These are phyloP conservation scores for Rissa tridactyla DNA, from an alignment of 2,113 vertebrate genomes.

Conservation along the genomic window DNA sequence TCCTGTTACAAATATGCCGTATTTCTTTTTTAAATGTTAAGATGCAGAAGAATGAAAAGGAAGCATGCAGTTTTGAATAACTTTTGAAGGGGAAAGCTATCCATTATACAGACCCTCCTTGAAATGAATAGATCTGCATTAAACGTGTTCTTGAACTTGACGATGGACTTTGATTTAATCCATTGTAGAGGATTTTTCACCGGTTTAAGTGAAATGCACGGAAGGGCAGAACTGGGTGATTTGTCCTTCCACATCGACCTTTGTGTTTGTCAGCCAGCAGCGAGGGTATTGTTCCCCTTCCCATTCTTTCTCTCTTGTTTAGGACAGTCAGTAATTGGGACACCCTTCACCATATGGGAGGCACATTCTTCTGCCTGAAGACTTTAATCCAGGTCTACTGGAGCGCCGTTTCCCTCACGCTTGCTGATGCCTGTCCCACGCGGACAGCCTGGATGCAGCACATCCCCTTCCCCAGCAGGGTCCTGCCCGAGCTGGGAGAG, in stretches of 20 bases:
- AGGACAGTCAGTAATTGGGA: not conserved
- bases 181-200: not conserved
- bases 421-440: no score
- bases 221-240: not conserved
- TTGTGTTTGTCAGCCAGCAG: not conserved
- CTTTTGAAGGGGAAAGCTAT: conserved; percentile 42
- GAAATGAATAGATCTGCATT: conserved; percentile 41
- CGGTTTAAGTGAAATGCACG: not conserved
- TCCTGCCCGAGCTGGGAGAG: not conserved
- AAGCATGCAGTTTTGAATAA: not conserved
- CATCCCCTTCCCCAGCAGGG: not conserved
- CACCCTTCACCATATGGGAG: not conserved
- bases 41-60: not conserved
- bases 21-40: conserved; percentile 4
- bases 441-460: not conserved
- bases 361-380: not conserved
- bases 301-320: not conserved
- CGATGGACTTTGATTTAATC: not conserved
- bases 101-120: not conserved
- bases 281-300: not conserved
- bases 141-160: conserved; percentile 37
- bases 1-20: not conserved
- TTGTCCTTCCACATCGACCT: not conserved
- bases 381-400: not conserved
- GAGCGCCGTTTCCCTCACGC: rapidly evolving